A percentile compares a stretch with the other conserved stretches of the same genome.
phyloP scores from a whole-genome alignment of 2,113 vertebrate genomes.

The Sardina pilchardus region DNA sequence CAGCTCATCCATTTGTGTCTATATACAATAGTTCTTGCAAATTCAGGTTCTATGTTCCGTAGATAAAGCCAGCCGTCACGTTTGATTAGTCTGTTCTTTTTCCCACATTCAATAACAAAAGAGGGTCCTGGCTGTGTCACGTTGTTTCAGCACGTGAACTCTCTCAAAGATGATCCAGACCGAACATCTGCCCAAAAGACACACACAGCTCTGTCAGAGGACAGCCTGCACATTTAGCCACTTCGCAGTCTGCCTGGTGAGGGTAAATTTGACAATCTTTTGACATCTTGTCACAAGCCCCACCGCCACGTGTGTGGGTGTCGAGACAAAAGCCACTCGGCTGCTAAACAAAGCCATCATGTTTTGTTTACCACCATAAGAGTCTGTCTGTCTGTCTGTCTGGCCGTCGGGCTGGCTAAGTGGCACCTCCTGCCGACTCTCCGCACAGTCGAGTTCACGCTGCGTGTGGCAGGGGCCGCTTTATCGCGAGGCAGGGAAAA shows the following conservation, averaged over 20 bases:
- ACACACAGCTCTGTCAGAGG: not conserved
- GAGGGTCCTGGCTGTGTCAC: not conserved
- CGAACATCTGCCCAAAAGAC: not conserved
- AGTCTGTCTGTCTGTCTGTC: conserved; percentile 25
- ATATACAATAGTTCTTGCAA: too few species aligned
- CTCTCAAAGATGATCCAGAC: not conserved
- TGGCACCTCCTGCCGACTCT: not conserved
- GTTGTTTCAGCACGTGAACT: not conserved
- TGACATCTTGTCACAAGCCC: conserved; percentile 13
- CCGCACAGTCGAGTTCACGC: not conserved
- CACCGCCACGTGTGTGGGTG: not conserved
- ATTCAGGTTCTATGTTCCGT: not conserved
- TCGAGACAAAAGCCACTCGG: not conserved
- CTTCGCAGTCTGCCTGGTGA: not conserved
- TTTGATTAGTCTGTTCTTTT: not conserved
- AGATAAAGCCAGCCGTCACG: too few species aligned
- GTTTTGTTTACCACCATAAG: conserved; percentile 32
- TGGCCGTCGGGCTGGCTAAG: conserved; percentile 14
- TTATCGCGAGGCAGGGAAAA: not conserved
- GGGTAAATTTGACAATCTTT: not conserved
- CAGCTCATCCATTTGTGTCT: not conserved
- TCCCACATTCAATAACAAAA: not conserved
- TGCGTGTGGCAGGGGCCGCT: not conserved
- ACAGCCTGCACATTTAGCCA: not conserved
- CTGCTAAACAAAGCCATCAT: conserved; percentile 19